Conservation (phyloP, 2,888 invertebrate genomes). For the Tenodera sinensis region DNA sequence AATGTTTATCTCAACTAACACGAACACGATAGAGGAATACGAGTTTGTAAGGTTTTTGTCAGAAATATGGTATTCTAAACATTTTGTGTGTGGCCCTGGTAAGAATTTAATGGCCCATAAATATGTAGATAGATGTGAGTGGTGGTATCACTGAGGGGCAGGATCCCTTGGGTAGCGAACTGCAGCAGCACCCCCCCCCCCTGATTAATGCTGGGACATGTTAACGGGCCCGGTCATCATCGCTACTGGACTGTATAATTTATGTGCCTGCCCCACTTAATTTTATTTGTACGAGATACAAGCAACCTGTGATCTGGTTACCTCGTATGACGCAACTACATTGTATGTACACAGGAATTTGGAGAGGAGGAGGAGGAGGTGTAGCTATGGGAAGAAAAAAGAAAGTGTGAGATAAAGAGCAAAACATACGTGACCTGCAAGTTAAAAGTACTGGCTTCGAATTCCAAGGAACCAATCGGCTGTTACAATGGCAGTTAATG, state of each 20-base stretch:
- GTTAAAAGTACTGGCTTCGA: background rate
- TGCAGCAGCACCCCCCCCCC: too few species aligned
- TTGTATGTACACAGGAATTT: background rate
- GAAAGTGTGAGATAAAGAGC: background rate
- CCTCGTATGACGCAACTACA: background rate
- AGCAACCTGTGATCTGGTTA: background rate
- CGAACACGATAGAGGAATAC: too few species aligned
- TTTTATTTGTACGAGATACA: background rate
- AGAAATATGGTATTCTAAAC: too few species aligned
- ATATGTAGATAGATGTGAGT: too few species aligned
- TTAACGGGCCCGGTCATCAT: background rate
- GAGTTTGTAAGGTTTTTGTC: too few species aligned
- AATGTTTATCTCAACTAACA: too few species aligned
- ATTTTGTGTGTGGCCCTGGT: too few species aligned
- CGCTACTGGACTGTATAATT: background rate
- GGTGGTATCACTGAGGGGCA: too few species aligned
- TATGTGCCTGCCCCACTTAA: background rate
- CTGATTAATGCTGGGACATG: too few species aligned
- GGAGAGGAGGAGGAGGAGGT: background rate
- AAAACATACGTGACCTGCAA: background rate
- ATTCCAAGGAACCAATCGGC: background rate
- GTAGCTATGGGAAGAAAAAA: background rate
- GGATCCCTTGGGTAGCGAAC: too few species aligned
- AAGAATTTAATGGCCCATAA: too few species aligned
- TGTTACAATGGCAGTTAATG: background rate